These are phyloP conservation scores for Meiosimyza decipiens DNA, from an alignment of 2,888 invertebrate species.

Conservation along the genomic window DNA sequence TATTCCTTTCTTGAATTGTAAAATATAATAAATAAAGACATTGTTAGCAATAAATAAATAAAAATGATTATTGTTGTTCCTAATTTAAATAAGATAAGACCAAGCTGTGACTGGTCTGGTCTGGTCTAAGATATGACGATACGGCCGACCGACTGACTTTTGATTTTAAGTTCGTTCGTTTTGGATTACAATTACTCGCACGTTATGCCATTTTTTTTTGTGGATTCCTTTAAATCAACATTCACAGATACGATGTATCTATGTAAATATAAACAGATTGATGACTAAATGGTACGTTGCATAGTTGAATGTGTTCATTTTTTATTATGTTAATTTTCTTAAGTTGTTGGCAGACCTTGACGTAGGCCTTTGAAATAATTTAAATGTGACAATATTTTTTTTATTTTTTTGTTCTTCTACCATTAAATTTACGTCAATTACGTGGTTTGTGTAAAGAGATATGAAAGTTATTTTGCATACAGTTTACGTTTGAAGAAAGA, in stretches of 20 bases:
- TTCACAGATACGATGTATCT: background rate
- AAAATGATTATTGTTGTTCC: slow-evolving; percentile 23
- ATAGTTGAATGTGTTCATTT: background rate
- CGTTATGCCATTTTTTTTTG: slow-evolving; percentile 2
- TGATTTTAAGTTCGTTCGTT: background rate
- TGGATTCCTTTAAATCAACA: slow-evolving; percentile 13
- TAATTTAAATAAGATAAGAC: slow-evolving; percentile 23
- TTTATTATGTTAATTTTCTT: background rate
- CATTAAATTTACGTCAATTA: too few relatives aligned
- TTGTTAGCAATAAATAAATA: slow-evolving; percentile 31
- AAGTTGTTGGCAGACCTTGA: slow-evolving; percentile 15
- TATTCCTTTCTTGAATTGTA: background rate
- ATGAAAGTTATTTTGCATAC: too few relatives aligned
- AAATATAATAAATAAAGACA: slow-evolving; percentile 7
- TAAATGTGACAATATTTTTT: too few relatives aligned
- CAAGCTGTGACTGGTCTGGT: background rate
- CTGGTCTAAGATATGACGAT: background rate
- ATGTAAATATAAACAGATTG: background rate
- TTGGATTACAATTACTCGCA: background rate
- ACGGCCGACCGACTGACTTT: too few relatives aligned
- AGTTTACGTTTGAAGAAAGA: too few relatives aligned
- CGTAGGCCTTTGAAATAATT: slow-evolving; percentile 1
- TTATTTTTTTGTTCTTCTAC: too few relatives aligned
- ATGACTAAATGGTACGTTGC: background rate
- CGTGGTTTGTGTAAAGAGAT: too few relatives aligned